These are phyloP conservation scores for Aurelia coerulea DNA, from an alignment of 30 jellyfish, hydroid and myxozoan species.

Conservation along the genomic window DNA sequence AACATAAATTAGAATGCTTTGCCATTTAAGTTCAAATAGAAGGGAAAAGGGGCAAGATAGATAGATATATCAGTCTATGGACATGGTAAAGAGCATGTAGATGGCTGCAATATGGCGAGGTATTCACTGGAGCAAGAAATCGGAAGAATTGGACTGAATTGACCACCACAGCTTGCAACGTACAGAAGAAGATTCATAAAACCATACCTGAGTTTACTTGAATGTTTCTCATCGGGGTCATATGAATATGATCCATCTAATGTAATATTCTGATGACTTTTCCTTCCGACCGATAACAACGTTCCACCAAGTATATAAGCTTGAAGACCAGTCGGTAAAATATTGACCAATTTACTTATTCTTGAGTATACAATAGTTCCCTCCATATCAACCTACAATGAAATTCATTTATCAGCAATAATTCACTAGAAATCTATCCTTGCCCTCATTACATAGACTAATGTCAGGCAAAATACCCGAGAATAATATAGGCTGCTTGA, in stretches of 20 bases:
- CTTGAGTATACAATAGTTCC: conserved; percentile 39
- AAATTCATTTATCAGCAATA: neutral
- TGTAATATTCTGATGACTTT: conserved; percentile 51
- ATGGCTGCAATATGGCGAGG: no score
- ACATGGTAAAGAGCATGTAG: no score
- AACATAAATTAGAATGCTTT: no score
- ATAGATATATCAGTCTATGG: no score
- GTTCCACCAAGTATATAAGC: conserved; percentile 55
- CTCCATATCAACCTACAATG: conserved; percentile 35
- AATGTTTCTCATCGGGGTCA: conserved; percentile 42
- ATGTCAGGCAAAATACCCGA: neutral
- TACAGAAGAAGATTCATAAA: no score
- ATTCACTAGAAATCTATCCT: neutral
- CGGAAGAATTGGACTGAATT: no score
- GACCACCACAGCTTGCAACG: no score
- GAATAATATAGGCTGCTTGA: no score
- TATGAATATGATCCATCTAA: conserved; percentile 52
- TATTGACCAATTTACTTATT: conserved; percentile 4
- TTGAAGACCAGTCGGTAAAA: conserved; percentile 27
- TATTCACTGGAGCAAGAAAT: no score
- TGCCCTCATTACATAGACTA: neutral
- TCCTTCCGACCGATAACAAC: conserved; percentile 14
- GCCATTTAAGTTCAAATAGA: no score
- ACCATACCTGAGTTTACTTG: conserved; percentile 21
- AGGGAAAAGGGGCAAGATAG: no score